These are phyloP conservation scores for Acanthopagrus latus DNA, from an alignment of 2,797 vertebrate species.

Conservation along the genomic window DNA sequence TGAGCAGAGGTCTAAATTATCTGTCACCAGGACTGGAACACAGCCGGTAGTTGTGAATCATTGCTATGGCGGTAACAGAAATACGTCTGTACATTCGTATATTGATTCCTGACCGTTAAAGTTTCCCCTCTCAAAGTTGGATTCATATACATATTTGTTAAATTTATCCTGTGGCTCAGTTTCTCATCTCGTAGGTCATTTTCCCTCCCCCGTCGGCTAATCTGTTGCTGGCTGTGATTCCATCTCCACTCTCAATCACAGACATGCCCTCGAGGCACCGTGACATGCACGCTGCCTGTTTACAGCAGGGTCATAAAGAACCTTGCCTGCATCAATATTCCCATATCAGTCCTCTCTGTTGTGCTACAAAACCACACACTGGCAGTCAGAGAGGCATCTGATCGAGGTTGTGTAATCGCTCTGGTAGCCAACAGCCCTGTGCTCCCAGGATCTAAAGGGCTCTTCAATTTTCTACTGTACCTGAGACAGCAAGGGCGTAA, in stretches of 20 bases:
- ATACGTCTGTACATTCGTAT: background rate
- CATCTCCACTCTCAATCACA: constrained; percentile 76
- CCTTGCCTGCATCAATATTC: constrained; percentile 76
- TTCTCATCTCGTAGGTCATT: constrained; percentile 62
- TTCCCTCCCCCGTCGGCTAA: constrained; percentile 61
- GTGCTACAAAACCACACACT: constrained; percentile 67
- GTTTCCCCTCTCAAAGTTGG: constrained; percentile 17
- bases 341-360: constrained; percentile 64
- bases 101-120: constrained; percentile 3
- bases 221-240: constrained; percentile 72
- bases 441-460: constrained; percentile 62
- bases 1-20: constrained; percentile 27
- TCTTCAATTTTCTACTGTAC: constrained; percentile 62
- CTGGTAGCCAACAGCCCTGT: constrained; percentile 47
- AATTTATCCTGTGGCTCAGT: constrained; percentile 52
- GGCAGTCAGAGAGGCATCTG: constrained; percentile 58
- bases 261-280: constrained; percentile 66
- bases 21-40: constrained; percentile 1
- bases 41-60: constrained; percentile 2
- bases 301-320: constrained; percentile 76
- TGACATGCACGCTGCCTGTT: constrained; percentile 70
- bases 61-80: background rate
- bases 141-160: constrained; percentile 32
- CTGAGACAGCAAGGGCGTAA: constrained; percentile 52
- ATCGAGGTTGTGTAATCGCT: constrained; percentile 64